These are phyloP conservation scores for Oikopleura dioica DNA, from an alignment of 23 tunicate genomes.

Conservation along the genomic window DNA sequence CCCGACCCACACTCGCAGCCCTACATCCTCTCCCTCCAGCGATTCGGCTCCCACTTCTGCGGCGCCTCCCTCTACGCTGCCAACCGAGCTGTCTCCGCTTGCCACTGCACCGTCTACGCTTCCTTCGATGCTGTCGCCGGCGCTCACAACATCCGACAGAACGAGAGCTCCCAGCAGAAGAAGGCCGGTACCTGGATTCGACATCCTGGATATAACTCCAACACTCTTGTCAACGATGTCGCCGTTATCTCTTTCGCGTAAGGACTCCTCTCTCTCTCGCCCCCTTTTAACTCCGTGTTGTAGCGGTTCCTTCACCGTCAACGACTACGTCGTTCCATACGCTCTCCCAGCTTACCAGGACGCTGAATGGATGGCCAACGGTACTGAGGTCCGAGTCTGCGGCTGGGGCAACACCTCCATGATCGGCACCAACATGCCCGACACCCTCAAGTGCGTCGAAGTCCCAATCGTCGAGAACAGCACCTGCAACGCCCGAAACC, in stretches of 20 bases:
- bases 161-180: not conserved
- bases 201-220: not conserved
- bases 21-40: no score
- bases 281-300: no score
- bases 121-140: conserved; percentile 1
- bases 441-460: not conserved
- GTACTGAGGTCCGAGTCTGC: not conserved
- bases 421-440: not conserved
- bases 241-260: not conserved
- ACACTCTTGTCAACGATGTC: not conserved
- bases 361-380: conserved; percentile 3
- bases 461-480: not conserved
- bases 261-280: no score
- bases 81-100: no score
- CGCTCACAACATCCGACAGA: not conserved
- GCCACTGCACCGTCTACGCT: no score
- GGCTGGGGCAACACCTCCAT: conserved; percentile 6
- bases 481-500: not conserved
- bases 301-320: not conserved
- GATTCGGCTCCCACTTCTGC: no score
- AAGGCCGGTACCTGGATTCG: not conserved
- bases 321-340: not conserved
- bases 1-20: no score
- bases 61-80: no score
- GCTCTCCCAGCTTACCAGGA: not conserved